Evolutionary conservation across 2,113 vertebrate genomes (phyloP).

Genomic region (Pithys albifrons): DNA sequence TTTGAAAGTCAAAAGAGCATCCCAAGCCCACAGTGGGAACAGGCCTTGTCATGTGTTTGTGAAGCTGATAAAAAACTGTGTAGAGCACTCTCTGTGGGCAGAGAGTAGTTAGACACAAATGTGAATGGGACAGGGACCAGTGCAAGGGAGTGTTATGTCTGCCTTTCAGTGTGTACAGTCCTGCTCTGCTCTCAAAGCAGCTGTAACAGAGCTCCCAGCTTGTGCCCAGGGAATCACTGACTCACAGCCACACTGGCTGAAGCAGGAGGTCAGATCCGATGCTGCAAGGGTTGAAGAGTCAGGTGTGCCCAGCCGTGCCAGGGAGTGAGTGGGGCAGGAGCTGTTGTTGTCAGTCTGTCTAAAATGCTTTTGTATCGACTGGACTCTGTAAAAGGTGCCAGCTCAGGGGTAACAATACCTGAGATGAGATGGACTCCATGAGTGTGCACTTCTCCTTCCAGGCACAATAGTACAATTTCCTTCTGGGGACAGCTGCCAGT

Average conservation of each 20-base stretch:
- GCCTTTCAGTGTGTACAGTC: background rate
- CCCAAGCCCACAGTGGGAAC: background rate
- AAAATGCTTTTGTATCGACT: background rate
- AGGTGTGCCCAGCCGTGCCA: background rate
- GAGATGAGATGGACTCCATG: background rate
- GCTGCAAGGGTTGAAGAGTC: background rate
- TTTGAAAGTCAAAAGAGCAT: background rate
- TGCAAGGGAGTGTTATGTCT: background rate
- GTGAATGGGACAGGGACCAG: too few species aligned
- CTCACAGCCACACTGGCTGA: background rate
- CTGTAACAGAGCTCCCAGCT: background rate
- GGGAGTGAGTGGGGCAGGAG: background rate
- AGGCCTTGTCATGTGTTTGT: background rate
- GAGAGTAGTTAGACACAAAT: background rate
- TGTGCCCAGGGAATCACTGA: background rate
- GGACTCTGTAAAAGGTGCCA: background rate
- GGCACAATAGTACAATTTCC: background rate
- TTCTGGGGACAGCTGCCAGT: background rate
- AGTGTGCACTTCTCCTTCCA: background rate
- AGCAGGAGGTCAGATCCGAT: background rate
- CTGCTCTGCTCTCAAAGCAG: background rate
- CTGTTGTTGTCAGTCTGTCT: background rate
- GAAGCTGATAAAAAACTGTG: background rate
- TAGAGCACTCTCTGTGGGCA: background rate
- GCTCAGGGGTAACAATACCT: background rate